Conservation (phyloP, 2,888 invertebrate genomes). For the Gymnocheta viridis region DNA sequence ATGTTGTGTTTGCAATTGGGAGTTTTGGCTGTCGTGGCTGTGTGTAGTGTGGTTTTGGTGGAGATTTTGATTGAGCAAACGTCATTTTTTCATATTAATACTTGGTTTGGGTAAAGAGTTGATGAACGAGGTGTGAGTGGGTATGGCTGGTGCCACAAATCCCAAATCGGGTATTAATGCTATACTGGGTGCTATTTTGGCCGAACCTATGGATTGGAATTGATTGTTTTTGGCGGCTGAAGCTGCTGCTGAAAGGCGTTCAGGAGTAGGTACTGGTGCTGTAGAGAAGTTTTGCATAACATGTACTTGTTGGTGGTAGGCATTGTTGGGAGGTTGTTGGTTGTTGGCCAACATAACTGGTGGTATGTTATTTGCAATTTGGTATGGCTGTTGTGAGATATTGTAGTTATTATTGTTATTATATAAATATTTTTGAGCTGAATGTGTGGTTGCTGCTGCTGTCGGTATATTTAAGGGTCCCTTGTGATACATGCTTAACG, state of each 20-base stretch:
- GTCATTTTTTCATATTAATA: conserved; percentile 81
- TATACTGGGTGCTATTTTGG: conserved; percentile 82
- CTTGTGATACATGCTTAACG: conserved; percentile 79
- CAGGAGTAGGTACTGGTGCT: conserved; percentile 72
- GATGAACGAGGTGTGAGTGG: conserved; percentile 80
- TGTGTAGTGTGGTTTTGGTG: conserved; percentile 8
- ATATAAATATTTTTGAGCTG: conserved; percentile 45
- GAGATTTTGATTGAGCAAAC: conserved; percentile 79
- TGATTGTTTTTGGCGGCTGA: conserved; percentile 68
- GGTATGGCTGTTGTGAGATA: conserved; percentile 54
- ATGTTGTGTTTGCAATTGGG: conserved; percentile 58
- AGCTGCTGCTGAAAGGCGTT: conserved; percentile 53
- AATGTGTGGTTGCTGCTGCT: conserved; percentile 56
- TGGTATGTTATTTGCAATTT: conserved; percentile 58
- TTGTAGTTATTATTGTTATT: conserved; percentile 67
- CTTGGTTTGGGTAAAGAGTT: conserved; percentile 79
- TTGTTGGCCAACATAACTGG: conserved; percentile 36
- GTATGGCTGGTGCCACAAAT: conserved; percentile 82
- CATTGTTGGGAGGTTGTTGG: conserved; percentile 70
- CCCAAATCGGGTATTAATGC: conserved; percentile 84
- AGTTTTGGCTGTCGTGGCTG: conserved; percentile 50
- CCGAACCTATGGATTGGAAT: conserved; percentile 76
- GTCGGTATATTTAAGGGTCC: conserved; percentile 60
- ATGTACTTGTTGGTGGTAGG: conserved; percentile 77
- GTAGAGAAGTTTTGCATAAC: conserved; percentile 81